Conservation (phyloP, 2,797 vertebrate species). For the Acomys russatus region DNA sequence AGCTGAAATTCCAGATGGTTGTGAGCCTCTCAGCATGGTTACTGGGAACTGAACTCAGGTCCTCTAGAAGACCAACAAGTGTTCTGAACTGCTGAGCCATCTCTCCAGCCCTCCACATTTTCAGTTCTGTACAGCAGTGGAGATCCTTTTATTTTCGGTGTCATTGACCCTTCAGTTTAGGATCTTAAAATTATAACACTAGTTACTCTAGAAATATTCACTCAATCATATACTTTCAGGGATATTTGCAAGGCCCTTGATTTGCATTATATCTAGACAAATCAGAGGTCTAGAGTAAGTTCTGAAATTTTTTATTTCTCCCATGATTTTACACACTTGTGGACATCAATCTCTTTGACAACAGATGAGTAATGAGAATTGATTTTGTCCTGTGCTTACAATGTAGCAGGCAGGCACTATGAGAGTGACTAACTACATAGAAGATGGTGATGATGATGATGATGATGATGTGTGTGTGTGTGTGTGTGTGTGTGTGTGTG, state of each 20-base stretch:
- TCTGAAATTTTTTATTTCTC: background rate
- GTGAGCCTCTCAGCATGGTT: background rate
- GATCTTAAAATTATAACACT: background rate
- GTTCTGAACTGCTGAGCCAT: background rate
- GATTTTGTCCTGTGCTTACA: conserved; percentile 15
- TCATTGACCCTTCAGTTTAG: background rate
- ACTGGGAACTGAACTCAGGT: background rate
- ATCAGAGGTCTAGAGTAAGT: background rate
- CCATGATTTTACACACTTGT: background rate
- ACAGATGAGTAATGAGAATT: background rate
- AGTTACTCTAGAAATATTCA: background rate
- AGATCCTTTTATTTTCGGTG: background rate
- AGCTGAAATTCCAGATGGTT: background rate
- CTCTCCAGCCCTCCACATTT: background rate
- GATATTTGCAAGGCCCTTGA: background rate
- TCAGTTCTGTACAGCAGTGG: background rate
- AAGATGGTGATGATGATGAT: background rate
- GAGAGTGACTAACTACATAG: background rate
- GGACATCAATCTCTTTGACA: background rate
- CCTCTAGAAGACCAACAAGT: background rate
- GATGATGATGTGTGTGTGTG: background rate
- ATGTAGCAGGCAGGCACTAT: background rate
- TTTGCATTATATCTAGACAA: conserved; percentile 26
- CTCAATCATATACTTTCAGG: background rate
- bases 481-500: background rate